These are phyloP conservation scores for Onthophagus sagittarius DNA, from an alignment of 2,888 invertebrate species.

Conservation along the genomic window DNA sequence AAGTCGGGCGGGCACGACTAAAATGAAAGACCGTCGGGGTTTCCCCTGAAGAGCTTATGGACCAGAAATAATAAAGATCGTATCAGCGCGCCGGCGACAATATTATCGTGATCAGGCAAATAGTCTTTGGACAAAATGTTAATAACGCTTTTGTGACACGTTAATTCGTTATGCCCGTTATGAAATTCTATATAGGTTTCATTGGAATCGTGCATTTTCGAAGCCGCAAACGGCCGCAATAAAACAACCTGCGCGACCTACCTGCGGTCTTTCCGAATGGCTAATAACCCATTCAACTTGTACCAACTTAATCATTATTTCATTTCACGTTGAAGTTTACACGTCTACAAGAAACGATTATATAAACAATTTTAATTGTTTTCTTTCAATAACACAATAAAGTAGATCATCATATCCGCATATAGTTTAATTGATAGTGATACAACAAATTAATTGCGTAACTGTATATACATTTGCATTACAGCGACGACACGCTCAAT, in stretches of 20 bases:
- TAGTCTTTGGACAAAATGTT: background rate
- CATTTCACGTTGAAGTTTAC: too few relatives aligned
- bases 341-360: background rate
- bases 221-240: background rate
- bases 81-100: background rate
- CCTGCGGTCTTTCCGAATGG: background rate
- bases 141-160: background rate
- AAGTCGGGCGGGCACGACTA: background rate
- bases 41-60: background rate
- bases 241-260: background rate
- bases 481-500: background rate
- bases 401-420: background rate
- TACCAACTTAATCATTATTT: too few relatives aligned
- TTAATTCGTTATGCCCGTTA: background rate
- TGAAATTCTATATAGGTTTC: background rate
- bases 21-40: background rate
- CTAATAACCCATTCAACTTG: too few relatives aligned
- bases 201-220: background rate
- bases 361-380: background rate
- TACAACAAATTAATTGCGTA: background rate
- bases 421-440: background rate
- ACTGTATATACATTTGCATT: background rate
- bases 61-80: background rate
- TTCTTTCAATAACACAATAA: background rate
- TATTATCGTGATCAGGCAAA: background rate